phyloP scores from a whole-genome alignment of 1,140 invertebrate species.

The Radopholus similis region DNA sequence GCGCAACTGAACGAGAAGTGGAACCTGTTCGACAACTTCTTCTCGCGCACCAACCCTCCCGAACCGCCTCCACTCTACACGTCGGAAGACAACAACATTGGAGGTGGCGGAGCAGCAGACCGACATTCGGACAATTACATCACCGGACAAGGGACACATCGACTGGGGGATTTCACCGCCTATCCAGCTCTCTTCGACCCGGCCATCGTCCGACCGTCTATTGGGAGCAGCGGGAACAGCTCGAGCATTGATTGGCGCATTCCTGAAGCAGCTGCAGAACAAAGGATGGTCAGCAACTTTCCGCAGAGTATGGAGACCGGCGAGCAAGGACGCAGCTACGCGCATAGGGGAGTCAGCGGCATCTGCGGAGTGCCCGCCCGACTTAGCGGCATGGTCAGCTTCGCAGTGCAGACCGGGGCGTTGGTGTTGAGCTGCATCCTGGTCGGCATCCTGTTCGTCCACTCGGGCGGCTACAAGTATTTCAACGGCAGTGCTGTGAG shows the following conservation, averaged over 20 bases:
- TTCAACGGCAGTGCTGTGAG: conserved; percentile 14
- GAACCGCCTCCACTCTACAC: neutral
- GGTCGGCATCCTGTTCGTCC: conserved; percentile 48
- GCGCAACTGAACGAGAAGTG: neutral
- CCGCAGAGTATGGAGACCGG: conserved; percentile 14
- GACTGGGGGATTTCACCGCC: neutral
- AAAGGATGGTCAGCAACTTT: conserved; percentile 14
- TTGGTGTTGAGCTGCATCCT: conserved; percentile 37
- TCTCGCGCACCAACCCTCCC: neutral
- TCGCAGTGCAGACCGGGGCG: conserved; percentile 41
- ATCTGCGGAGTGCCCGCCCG: conserved; percentile 52
- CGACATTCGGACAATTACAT: neutral
- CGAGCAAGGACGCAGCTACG: conserved; percentile 1
- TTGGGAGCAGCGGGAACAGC: conserved; percentile 1
- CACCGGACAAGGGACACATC: neutral
- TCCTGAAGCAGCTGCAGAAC: neutral
- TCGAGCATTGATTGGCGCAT: neutral
- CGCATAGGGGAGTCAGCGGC: conserved; percentile 19
- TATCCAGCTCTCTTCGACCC: neutral
- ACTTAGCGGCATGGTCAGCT: conserved; percentile 39
- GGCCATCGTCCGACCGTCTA: neutral
- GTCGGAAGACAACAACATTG: neutral
- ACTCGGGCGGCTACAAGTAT: conserved; percentile 51
- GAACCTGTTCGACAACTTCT: neutral
- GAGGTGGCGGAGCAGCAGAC: neutral